A percentile compares a stretch with the other conserved stretches of the same genome.
Evolutionary conservation across 2,888 invertebrate species (phyloP).

Genomic region (Patella caerulea): DNA sequence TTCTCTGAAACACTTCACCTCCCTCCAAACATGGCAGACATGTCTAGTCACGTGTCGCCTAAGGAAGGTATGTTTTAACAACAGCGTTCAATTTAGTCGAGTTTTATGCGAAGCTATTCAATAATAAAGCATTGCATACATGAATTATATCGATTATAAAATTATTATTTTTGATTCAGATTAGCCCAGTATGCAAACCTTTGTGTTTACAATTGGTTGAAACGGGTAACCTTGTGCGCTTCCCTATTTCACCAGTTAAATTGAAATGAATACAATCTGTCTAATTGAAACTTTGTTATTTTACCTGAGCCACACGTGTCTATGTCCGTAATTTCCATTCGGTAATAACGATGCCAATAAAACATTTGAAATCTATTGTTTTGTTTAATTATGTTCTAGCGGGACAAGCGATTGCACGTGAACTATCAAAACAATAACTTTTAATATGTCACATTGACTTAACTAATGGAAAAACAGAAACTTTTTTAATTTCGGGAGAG

Average conservation of each 20-base stretch:
- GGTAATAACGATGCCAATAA: not conserved
- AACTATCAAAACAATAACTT: not conserved
- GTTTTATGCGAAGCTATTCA: no score
- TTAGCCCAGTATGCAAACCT: no score
- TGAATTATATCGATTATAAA: no score
- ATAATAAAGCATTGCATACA: no score
- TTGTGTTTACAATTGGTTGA: no score
- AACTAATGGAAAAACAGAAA: no score
- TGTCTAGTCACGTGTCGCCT: slow-evolving; percentile 7
- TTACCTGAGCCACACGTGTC: slow-evolving; percentile 9
- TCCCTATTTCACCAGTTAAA: not conserved
- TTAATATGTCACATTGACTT: not conserved
- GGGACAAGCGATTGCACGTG: not conserved
- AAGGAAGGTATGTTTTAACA: slow-evolving; percentile 3
- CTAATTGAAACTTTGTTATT: slow-evolving; percentile 4
- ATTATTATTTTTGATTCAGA: no score
- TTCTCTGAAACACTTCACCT: slow-evolving; percentile 7
- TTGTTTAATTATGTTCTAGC: not conserved
- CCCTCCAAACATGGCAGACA: not conserved
- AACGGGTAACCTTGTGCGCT: not conserved
- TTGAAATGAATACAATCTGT: slow-evolving; percentile 5
- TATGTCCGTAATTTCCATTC: not conserved
- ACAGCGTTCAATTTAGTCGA: not conserved
- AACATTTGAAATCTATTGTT: not conserved
- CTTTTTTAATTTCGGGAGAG: no score